Percentiles rank a stretch among this genome's conserved stretches.
Evolutionary conservation across 2,888 invertebrate genomes (phyloP).

Genomic region (Stenchaetothrips biformis): DNA sequence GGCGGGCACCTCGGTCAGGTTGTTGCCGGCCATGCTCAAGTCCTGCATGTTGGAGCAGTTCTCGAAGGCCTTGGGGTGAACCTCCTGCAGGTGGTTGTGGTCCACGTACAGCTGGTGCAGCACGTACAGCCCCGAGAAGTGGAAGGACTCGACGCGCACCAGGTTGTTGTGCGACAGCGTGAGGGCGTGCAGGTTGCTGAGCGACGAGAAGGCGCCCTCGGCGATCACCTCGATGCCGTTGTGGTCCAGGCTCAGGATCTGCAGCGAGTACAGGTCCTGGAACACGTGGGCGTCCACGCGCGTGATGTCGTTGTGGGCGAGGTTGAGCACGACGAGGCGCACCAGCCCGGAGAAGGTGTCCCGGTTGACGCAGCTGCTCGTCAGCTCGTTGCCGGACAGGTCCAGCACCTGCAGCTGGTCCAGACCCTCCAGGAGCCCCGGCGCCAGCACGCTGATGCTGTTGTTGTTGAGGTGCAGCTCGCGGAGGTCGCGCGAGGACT

Average conservation of each 20-base stretch:
- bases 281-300: slow-evolving; percentile 67
- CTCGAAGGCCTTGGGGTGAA: slow-evolving; percentile 66
- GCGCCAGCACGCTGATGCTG: slow-evolving; percentile 67
- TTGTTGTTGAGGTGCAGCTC: slow-evolving; percentile 74
- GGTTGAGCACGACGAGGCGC: slow-evolving; percentile 67
- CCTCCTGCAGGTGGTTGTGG: slow-evolving; percentile 63
- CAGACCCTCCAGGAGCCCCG: slow-evolving; percentile 67
- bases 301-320: slow-evolving; percentile 66
- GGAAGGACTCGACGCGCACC: slow-evolving; percentile 60
- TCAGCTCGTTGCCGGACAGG: slow-evolving; percentile 67
- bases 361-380: slow-evolving; percentile 71
- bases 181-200: slow-evolving; percentile 71
- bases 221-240: slow-evolving; percentile 65
- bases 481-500: slow-evolving; percentile 63
- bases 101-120: slow-evolving; percentile 69
- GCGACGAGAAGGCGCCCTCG: slow-evolving; percentile 67
- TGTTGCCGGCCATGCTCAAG: slow-evolving; percentile 68
- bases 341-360: slow-evolving; percentile 71
- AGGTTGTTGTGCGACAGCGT: slow-evolving; percentile 69
- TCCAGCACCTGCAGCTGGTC: slow-evolving; percentile 69
- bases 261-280: slow-evolving; percentile 68
- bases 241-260: slow-evolving; percentile 67
- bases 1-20: slow-evolving; percentile 62
- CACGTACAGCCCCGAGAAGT: slow-evolving; percentile 68
- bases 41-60: slow-evolving; percentile 75